Evolutionary conservation across 2,888 invertebrate genomes (phyloP), one percentile per base, ranked within the genome.

Genomic region (Mythimna ferrago): DNA sequence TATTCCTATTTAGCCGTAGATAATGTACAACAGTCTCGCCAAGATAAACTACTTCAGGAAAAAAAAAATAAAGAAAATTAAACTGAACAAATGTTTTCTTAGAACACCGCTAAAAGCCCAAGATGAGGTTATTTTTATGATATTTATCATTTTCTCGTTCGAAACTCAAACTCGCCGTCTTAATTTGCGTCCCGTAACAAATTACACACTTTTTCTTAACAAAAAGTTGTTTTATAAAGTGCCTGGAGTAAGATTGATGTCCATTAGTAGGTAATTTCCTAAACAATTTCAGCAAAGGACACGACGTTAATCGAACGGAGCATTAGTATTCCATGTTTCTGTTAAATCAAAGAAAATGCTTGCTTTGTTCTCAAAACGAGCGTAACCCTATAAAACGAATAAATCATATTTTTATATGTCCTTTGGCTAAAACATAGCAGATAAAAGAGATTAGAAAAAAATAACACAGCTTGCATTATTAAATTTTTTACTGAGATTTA

Each of bases 111-210:
- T 85, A 83, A 82, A 78, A 83, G 80, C 74, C 61, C 69, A 73
- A 66, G 66, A 77, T 80, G 73, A 74, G 68, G 63, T 80, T 71
- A 63, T 80, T 82, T 87, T 83, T 87, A 78, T 87, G 86, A 87
- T 90, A 87, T 89, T 90, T 87, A 87, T 89, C 82, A 88, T 89
- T 89, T 90, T 87, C 84, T 86, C 87, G 81, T 90, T 90, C 78
- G 82, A 86, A 90, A 91, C 89, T 90, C 88, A 85, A 86, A 86
- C 80, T 85, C 88, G 89, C 87, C 82, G 83, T 89, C 91, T 91
- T 93, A 92, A 94, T 93, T 93, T 92, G 90, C 88, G 90, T 90
- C 89, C 82, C 86, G 89, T 90, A 91, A 92, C 92, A 92, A 93
- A 93, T 93, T 92, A 91, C 88, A 88, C 88, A 89, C 83, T 89